Conservation (phyloP, 1,140 invertebrate species). For the Dreissena polymorpha region DNA sequence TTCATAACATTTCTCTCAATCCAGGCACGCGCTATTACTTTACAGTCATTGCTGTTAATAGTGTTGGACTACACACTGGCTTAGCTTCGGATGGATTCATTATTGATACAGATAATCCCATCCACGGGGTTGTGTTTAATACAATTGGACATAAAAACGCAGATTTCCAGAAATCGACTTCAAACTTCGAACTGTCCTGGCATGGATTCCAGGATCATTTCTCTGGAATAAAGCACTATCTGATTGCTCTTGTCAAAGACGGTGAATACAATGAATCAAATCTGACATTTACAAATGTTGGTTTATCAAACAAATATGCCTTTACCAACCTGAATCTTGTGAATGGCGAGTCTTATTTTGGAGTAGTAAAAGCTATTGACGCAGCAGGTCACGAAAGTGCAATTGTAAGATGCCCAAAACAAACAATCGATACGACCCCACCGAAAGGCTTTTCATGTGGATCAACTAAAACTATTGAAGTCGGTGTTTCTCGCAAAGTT, state of each 20-base stretch:
- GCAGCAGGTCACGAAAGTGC: conserved; percentile 50
- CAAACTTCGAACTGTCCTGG: conserved; percentile 56
- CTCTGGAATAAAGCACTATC: conserved; percentile 49
- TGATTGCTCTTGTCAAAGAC: conserved; percentile 37
- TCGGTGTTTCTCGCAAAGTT: neutral
- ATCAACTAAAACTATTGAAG: neutral
- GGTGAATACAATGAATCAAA: neutral
- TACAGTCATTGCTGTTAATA: conserved; percentile 56
- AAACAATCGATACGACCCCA: conserved; percentile 51
- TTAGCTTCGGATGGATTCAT: conserved; percentile 59
- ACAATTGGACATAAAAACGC: conserved; percentile 30
- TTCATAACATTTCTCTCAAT: conserved; percentile 22
- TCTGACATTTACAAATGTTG: conserved; percentile 26
- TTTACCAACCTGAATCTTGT: conserved; percentile 30
- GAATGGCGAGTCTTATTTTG: conserved; percentile 41
- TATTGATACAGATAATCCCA: conserved; percentile 51
- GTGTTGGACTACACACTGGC: conserved; percentile 49
- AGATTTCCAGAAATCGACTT: conserved; percentile 36
- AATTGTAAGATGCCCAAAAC: conserved; percentile 9
- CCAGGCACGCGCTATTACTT: conserved; percentile 56
- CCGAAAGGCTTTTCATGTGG: conserved; percentile 29
- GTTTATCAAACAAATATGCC: conserved; percentile 21
- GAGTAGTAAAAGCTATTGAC: conserved; percentile 53
- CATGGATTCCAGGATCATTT: conserved; percentile 59
- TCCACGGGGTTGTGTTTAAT: conserved; percentile 58